These are phyloP conservation scores for Eupithecia subfuscata DNA, from an alignment of 2,888 invertebrate genomes.

Conservation along the genomic window DNA sequence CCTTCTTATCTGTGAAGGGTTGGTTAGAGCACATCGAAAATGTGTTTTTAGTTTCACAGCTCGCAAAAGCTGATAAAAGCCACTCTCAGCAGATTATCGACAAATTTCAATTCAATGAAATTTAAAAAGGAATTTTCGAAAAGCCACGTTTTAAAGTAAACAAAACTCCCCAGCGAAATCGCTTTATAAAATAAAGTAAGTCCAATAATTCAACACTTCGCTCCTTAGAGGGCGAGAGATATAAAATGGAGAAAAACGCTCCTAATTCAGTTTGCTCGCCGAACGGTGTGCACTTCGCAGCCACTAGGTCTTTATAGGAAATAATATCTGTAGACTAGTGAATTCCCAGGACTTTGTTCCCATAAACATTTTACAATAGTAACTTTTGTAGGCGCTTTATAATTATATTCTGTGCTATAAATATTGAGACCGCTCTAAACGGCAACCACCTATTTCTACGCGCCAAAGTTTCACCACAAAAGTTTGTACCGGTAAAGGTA, in stretches of 20 bases:
- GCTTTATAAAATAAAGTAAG: constrained; percentile 80
- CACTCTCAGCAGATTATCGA: constrained; percentile 5
- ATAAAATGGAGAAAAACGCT: constrained; percentile 80
- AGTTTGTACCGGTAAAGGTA: background rate
- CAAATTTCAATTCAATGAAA: constrained; percentile 52
- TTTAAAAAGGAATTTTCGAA: constrained; percentile 58
- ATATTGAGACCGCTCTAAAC: background rate
- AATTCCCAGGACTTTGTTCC: background rate
- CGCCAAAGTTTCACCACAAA: background rate
- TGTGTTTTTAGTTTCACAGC: background rate
- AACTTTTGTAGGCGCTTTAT: background rate
- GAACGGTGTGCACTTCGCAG: constrained; percentile 66
- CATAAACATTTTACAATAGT: background rate
- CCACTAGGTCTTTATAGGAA: constrained; percentile 67
- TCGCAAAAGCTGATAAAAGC: background rate
- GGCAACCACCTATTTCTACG: background rate
- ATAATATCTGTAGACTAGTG: constrained; percentile 64
- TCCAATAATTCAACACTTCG: constrained; percentile 81
- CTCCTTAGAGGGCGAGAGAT: constrained; percentile 72
- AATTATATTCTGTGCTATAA: background rate
- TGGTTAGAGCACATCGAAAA: background rate
- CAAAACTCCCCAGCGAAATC: constrained; percentile 72
- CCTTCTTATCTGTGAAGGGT: background rate
- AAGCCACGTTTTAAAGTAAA: constrained; percentile 71
- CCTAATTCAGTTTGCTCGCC: constrained; percentile 78